These are phyloP conservation scores for Ellobium chinense DNA, from an alignment of 2,888 invertebrate genomes.

Conservation along the genomic window DNA sequence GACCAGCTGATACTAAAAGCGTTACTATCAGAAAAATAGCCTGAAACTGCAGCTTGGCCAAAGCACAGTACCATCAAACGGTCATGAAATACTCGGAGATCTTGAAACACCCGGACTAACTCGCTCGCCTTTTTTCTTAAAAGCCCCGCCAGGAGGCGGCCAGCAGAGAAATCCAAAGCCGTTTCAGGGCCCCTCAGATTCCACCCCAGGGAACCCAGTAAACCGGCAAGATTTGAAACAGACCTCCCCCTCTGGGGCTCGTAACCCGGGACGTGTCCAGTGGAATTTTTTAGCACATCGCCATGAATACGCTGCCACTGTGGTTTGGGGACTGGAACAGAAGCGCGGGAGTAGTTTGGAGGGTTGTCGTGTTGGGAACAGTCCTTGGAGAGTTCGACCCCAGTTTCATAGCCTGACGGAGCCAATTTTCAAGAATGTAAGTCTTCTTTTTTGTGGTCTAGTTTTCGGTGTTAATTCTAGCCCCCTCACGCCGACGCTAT, in stretches of 20 bases:
- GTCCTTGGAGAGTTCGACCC: not conserved
- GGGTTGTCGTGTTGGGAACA: not conserved
- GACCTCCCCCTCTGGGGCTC: slow-evolving; percentile 14
- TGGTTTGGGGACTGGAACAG: not conserved
- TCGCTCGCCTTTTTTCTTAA: not conserved
- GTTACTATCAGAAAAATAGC: too few relatives aligned
- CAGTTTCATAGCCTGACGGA: slow-evolving; percentile 1
- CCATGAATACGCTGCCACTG: not conserved
- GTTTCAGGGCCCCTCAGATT: not conserved
- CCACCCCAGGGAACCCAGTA: not conserved
- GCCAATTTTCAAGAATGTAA: not conserved
- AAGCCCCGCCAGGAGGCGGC: not conserved
- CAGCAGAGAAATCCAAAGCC: slow-evolving; percentile 15
- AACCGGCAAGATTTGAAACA: slow-evolving; percentile 30
- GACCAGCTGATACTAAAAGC: too few relatives aligned
- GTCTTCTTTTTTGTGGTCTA: not conserved
- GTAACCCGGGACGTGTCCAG: not conserved
- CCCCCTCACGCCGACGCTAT: too few relatives aligned
- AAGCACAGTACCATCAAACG: not conserved
- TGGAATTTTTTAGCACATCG: not conserved
- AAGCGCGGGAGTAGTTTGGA: not conserved
- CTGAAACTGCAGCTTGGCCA: too few relatives aligned
- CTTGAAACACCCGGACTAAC: not conserved
- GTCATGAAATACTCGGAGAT: not conserved
- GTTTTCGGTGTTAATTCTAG: too few relatives aligned